Evolutionary conservation across 2,888 invertebrate species (phyloP).

Genomic region (Philopedon plagiatum): DNA sequence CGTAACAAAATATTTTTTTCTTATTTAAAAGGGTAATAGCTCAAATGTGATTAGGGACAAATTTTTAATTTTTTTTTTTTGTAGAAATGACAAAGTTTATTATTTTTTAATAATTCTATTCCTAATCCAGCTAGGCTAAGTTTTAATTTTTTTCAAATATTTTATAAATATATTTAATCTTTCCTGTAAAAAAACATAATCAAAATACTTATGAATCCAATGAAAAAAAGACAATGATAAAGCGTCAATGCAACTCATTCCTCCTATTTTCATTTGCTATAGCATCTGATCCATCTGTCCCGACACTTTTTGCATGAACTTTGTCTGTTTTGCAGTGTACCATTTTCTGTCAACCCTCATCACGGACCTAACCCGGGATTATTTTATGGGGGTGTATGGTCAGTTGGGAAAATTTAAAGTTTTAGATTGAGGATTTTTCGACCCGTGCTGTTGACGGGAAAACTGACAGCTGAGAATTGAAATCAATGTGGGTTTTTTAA

Average conservation of each 20-base stretch:
- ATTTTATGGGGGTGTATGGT: constrained; percentile 32
- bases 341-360: constrained; percentile 43
- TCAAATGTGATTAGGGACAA: no score
- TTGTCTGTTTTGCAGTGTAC: constrained; percentile 34
- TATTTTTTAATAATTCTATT: no score
- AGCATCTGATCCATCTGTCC: not conserved
- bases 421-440: constrained; percentile 41
- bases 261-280: not conserved
- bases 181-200: no score
- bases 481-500: constrained; percentile 26
- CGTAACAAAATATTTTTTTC: no score
- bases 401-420: constrained; percentile 46
- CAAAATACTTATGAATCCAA: no score
- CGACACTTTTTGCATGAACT: constrained; percentile 27
- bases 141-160: no score
- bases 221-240: no score
- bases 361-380: constrained; percentile 26
- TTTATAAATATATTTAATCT: no score
- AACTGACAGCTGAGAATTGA: constrained; percentile 40
- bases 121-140: no score
- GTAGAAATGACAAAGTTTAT: no score
- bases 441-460: constrained; percentile 14
- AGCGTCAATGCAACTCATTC: not conserved
- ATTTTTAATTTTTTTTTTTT: no score
- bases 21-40: no score